phyloP scores from a whole-genome alignment of 2,888 invertebrate species.

The Choristoneura rosaceana region DNA sequence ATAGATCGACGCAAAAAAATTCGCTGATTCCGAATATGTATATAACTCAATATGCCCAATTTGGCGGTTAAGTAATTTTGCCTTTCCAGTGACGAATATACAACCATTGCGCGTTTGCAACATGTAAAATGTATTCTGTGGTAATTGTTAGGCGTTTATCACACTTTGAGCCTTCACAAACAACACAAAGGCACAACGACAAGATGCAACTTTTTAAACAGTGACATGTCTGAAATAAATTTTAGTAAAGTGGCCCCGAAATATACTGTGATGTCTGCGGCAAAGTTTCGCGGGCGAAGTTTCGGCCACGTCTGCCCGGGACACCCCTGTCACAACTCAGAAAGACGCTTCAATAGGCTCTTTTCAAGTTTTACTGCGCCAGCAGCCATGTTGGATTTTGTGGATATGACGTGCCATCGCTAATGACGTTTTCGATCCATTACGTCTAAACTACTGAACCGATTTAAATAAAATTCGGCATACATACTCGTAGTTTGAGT shows the following conservation, averaged over 20 bases:
- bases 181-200: not conserved
- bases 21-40: no score
- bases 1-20: no score
- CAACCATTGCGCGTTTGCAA: no score
- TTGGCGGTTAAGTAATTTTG: no score
- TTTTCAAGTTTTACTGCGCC: constrained; percentile 50
- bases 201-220: constrained; percentile 9
- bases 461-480: no score
- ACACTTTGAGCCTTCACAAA: no score
- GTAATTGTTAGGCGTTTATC: no score
- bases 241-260: constrained; percentile 34
- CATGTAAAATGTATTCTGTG: no score
- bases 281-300: constrained; percentile 44
- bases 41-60: no score
- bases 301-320: constrained; percentile 49
- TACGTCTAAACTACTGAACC: no score
- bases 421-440: constrained; percentile 37
- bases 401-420: constrained; percentile 29
- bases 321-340: constrained; percentile 44
- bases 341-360: constrained; percentile 45
- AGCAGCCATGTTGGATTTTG: constrained; percentile 26
- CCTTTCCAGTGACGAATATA: no score
- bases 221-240: constrained; percentile 22
- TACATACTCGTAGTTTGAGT: no score
- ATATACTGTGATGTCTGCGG: constrained; percentile 37